These are phyloP conservation scores for Lamellibrachia luymesi DNA, from an alignment of 1,140 invertebrate genomes.

Conservation along the genomic window DNA sequence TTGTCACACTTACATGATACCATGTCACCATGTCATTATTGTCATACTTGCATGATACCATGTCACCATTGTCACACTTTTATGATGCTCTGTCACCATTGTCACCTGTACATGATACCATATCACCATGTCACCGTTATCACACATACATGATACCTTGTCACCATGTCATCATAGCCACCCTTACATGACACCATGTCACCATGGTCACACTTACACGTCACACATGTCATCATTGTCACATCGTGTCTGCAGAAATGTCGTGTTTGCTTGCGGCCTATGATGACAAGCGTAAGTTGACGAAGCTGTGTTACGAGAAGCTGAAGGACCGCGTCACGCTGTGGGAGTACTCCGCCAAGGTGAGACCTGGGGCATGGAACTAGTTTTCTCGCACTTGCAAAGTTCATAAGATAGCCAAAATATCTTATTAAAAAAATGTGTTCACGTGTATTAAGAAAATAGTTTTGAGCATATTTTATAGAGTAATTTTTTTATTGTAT, in stretches of 20 bases:
- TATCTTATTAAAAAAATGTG: too few species aligned
- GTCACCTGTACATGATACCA: too few species aligned
- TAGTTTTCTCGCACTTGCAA: not conserved
- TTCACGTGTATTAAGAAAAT: too few species aligned
- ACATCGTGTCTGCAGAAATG: constrained; percentile 67
- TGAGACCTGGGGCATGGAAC: constrained; percentile 42
- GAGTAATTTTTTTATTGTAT: too few species aligned
- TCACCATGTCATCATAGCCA: not conserved
- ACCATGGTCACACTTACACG: not conserved
- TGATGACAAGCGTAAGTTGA: constrained; percentile 67
- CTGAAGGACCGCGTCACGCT: constrained; percentile 79
- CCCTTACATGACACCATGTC: not conserved
- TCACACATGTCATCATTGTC: constrained; percentile 16
- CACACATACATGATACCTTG: not conserved
- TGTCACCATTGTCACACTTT: not conserved
- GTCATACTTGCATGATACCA: too few species aligned
- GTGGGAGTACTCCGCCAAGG: constrained; percentile 82
- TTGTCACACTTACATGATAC: not conserved
- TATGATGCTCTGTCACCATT: not conserved
- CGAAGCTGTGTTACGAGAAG: constrained; percentile 75
- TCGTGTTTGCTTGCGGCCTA: constrained; percentile 76
- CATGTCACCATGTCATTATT: not conserved
- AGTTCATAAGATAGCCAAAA: too few species aligned
- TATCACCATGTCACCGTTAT: not conserved
- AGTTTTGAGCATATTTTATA: too few species aligned